Evolutionary conservation across 2,888 invertebrate species (phyloP).

Genomic region (Drosophila cognata): DNA sequence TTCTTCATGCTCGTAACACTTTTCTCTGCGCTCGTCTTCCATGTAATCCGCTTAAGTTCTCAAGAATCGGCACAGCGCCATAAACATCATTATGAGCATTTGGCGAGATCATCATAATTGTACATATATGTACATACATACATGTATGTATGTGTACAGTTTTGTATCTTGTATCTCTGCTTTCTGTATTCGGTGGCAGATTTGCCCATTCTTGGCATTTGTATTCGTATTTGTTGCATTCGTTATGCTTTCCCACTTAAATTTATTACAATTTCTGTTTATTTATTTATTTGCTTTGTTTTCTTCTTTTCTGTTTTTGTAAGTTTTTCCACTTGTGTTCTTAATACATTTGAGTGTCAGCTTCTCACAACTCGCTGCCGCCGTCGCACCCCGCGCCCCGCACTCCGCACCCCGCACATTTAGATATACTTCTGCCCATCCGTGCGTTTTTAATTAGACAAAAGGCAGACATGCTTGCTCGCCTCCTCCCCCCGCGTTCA

Average conservation of each 20-base stretch:
- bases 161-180: slow-evolving; percentile 18
- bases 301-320: slow-evolving; percentile 4
- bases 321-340: slow-evolving; percentile 56
- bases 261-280: slow-evolving; percentile 35
- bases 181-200: slow-evolving; percentile 29
- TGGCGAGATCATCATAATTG: slow-evolving; percentile 38
- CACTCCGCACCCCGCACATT: slow-evolving; percentile 19
- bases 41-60: slow-evolving; percentile 76
- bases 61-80: slow-evolving; percentile 72
- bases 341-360: slow-evolving; percentile 35
- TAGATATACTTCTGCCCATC: slow-evolving; percentile 25
- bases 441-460: slow-evolving; percentile 73
- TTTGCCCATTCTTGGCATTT: slow-evolving; percentile 18
- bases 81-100: slow-evolving; percentile 59
- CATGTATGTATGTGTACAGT: slow-evolving; percentile 7
- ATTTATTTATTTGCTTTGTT: slow-evolving; percentile 16
- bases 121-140: slow-evolving; percentile 8
- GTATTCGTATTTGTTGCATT: slow-evolving; percentile 41
- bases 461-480: slow-evolving; percentile 18
- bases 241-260: slow-evolving; percentile 68
- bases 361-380: neutral
- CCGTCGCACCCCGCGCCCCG: neutral
- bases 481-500: slow-evolving; percentile 8
- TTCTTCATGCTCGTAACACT: slow-evolving; percentile 68
- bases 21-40: slow-evolving; percentile 40